Evolutionary conservation across 2,888 invertebrate genomes (phyloP).

Genomic region (Aphodius sticticus): DNA sequence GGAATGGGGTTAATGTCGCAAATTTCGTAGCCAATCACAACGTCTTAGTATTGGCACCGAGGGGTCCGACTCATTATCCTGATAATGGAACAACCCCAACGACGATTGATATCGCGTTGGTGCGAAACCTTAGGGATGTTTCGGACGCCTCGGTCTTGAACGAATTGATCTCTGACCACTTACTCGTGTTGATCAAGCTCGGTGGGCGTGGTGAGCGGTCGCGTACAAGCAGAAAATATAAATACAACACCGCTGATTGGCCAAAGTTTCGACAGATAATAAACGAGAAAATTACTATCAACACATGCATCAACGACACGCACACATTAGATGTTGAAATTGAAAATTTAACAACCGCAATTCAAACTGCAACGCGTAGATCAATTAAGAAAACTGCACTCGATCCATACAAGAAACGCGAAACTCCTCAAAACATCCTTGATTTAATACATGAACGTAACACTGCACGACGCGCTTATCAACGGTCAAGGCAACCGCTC

Average conservation of each 20-base stretch:
- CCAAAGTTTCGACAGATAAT: background rate
- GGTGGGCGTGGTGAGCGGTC: background rate
- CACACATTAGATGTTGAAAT: background rate
- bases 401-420: background rate
- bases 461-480: background rate
- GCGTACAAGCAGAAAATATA: background rate
- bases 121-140: conserved; percentile 31
- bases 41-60: conserved; percentile 23
- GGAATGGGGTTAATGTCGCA: conserved; percentile 37
- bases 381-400: conserved; percentile 4
- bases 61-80: conserved; percentile 34
- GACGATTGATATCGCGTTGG: conserved; percentile 36
- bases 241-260: background rate
- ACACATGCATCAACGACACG: background rate
- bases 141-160: background rate
- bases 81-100: conserved; percentile 33
- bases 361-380: background rate
- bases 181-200: background rate
- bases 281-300: background rate
- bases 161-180: conserved; percentile 21
- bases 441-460: background rate
- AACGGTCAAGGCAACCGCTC: background rate
- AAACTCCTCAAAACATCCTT: background rate
- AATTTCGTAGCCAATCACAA: conserved; percentile 26
- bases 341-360: background rate